Conservation (phyloP, 2,888 invertebrate species). For the Nymphalis polychloros region DNA sequence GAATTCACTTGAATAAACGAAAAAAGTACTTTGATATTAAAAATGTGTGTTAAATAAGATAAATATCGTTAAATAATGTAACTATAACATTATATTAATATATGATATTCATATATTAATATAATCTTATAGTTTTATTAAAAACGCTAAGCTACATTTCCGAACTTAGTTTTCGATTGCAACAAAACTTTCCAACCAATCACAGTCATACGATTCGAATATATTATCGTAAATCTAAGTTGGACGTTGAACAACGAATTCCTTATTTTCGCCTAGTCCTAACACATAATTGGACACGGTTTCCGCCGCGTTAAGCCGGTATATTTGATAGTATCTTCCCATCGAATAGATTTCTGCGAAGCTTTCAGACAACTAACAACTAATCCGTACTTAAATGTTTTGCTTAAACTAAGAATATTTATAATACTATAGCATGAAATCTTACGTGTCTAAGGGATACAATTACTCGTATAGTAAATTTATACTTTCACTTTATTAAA, state of each 20-base stretch:
- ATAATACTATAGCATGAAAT: not conserved
- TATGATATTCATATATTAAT: no score
- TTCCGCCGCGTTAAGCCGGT: conserved; percentile 48
- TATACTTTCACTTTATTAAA: no score
- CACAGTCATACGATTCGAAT: conserved; percentile 14
- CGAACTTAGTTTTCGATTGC: not conserved
- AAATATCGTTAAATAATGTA: no score
- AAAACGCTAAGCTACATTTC: not conserved
- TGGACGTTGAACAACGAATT: conserved; percentile 37
- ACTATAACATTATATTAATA: no score
- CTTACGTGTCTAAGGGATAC: not conserved
- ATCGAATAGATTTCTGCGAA: conserved; percentile 23
- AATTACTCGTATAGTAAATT: not conserved
- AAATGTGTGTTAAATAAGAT: no score
- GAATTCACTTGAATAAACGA: no score
- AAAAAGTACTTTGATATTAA: no score
- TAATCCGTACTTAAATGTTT: conserved; percentile 19
- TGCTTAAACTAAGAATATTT: not conserved
- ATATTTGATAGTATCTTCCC: conserved; percentile 41
- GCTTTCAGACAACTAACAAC: conserved; percentile 27
- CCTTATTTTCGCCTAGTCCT: conserved; percentile 46
- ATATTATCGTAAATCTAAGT: conserved; percentile 41
- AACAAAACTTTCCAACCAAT: not conserved
- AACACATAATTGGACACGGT: conserved; percentile 55
- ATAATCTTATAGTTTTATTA: not conserved